Percentiles rank a stretch among this genome's conserved stretches.
phyloP scores from a whole-genome alignment of 2,113 vertebrate species.

The Jacana jacana region DNA sequence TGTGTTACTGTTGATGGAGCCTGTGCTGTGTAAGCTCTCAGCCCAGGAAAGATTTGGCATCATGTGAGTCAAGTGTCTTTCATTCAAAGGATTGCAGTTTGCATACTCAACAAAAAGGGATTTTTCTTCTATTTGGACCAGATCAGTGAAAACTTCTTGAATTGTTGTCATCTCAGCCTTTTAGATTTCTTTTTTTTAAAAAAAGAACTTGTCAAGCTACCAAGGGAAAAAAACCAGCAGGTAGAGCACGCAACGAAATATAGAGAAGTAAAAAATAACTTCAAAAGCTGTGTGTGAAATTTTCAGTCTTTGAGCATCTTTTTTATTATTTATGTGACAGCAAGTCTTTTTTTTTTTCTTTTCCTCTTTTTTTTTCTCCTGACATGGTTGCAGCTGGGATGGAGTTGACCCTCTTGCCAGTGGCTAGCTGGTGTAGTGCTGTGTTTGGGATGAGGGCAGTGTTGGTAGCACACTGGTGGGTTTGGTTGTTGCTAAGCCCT shows the following conservation, averaged over 20 bases:
- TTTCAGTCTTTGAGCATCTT: slow-evolving; percentile 47
- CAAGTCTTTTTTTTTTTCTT: background rate
- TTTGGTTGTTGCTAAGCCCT: background rate
- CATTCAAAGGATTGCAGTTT: slow-evolving; percentile 57
- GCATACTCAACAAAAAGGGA: background rate
- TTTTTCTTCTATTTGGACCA: slow-evolving; percentile 4
- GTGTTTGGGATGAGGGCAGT: background rate
- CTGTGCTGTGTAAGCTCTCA: background rate
- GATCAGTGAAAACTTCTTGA: slow-evolving; percentile 36
- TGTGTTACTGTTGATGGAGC: background rate
- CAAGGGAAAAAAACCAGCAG: background rate
- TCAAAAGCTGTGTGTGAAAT: slow-evolving; percentile 53
- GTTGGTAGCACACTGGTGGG: background rate
- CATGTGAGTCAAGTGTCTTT: slow-evolving; percentile 16
- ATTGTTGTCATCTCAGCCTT: slow-evolving; percentile 6
- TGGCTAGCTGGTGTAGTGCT: background rate
- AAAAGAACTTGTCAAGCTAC: slow-evolving; percentile 33
- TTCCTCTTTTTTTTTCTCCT: background rate
- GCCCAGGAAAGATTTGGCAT: slow-evolving; percentile 5
- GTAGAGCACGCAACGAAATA: slow-evolving; percentile 25
- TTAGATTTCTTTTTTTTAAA: background rate
- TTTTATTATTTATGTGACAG: slow-evolving; percentile 64
- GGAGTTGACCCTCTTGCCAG: background rate
- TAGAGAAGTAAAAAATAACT: slow-evolving; percentile 51
- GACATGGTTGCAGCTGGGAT: background rate